Percentiles rank a stretch among this genome's conserved stretches.
phyloP scores from a whole-genome alignment of 2,888 invertebrate genomes.

The Coenonympha arcania region DNA sequence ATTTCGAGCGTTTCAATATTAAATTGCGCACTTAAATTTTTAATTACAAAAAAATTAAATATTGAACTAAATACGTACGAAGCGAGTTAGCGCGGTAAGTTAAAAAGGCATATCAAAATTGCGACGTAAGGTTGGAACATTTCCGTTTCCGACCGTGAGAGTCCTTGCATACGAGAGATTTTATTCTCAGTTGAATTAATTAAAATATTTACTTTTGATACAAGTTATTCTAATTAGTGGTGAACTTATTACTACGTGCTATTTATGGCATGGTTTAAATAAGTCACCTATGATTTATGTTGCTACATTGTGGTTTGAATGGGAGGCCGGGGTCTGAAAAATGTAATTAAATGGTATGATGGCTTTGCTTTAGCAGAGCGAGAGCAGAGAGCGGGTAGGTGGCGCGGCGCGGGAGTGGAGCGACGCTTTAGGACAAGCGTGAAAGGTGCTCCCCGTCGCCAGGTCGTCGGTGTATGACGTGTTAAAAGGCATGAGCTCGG shows the following conservation, averaged over 20 bases:
- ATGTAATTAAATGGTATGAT: constrained; percentile 26
- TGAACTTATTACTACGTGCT: constrained; percentile 30
- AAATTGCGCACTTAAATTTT: constrained; percentile 46
- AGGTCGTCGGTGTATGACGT: constrained; percentile 44
- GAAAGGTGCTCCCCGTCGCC: constrained; percentile 21
- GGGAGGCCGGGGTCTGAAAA: constrained; percentile 16
- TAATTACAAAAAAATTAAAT: constrained; percentile 52
- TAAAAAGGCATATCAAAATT: constrained; percentile 70
- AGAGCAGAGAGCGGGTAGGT: no score
- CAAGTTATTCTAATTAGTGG: constrained; percentile 33
- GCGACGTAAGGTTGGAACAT: constrained; percentile 69
- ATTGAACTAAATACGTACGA: constrained; percentile 54
- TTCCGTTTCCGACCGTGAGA: constrained; percentile 57
- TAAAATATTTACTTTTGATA: constrained; percentile 37
- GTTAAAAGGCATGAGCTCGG: constrained; percentile 52
- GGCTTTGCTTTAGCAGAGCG: constrained; percentile 25
- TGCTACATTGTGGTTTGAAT: constrained; percentile 20
- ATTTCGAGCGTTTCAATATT: constrained; percentile 41
- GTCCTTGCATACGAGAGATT: constrained; percentile 62
- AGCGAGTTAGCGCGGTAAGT: constrained; percentile 55
- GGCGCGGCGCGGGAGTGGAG: constrained; percentile 23
- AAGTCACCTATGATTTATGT: constrained; percentile 29
- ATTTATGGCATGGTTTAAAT: constrained; percentile 29
- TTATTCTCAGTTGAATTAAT: constrained; percentile 53
- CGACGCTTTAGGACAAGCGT: constrained; percentile 27